A percentile compares a stretch with the other conserved stretches of the same genome.
Evolutionary conservation across 1,140 invertebrate species (phyloP).

Genomic region (Drosophila orena): DNA sequence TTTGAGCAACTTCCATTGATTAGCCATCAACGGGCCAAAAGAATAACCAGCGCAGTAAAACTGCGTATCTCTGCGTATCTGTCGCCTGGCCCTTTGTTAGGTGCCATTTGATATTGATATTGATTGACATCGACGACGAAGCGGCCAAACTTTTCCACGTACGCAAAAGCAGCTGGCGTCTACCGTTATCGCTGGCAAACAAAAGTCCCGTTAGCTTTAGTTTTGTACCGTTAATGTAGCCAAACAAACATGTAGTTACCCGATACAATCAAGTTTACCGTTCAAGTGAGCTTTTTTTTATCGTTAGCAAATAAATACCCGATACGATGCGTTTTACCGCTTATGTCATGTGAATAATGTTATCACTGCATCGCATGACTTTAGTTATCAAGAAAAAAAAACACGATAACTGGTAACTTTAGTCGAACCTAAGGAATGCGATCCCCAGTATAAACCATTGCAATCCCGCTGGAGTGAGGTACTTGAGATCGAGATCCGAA

Average conservation of each 20-base stretch:
- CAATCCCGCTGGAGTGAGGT: background rate
- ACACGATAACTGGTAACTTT: background rate
- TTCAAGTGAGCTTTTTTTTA: background rate
- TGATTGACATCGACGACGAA: constrained; percentile 19
- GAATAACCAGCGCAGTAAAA: background rate
- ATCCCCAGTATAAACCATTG: background rate
- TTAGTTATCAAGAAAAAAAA: background rate
- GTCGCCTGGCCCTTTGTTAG: constrained; percentile 26
- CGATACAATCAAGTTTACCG: background rate
- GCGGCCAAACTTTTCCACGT: constrained; percentile 33
- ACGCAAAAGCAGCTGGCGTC: constrained; percentile 36
- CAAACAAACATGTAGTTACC: background rate
- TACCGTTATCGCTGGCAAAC: constrained; percentile 13
- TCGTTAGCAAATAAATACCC: background rate
- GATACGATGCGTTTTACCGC: background rate
- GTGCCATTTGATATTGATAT: constrained; percentile 46
- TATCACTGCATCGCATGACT: background rate
- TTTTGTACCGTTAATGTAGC: background rate
- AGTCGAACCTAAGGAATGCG: background rate
- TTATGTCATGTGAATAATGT: background rate
- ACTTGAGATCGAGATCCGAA: constrained; percentile 24
- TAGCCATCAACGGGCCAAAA: constrained; percentile 27
- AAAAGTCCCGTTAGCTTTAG: constrained; percentile 2
- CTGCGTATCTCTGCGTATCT: constrained; percentile 9
- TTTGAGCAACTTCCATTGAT: constrained; percentile 40